phyloP scores from a whole-genome alignment of 2,797 vertebrate genomes.

The Eulemur coronatus region DNA sequence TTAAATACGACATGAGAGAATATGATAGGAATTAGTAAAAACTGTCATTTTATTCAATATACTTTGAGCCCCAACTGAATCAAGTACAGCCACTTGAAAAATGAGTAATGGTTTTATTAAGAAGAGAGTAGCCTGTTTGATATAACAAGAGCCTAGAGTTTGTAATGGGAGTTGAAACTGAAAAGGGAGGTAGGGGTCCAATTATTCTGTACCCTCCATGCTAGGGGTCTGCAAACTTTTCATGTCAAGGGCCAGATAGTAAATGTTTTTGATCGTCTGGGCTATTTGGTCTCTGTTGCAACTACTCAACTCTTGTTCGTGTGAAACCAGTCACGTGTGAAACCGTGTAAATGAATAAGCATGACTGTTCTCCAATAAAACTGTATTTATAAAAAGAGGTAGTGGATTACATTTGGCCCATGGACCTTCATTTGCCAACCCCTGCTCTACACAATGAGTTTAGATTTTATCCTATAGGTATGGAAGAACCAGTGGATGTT shows the following conservation, averaged over 20 bases:
- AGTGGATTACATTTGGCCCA: not conserved
- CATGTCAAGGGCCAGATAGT: not conserved
- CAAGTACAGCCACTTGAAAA: not conserved
- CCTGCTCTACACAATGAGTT: not conserved
- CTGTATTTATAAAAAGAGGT: not conserved
- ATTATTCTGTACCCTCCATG: not conserved
- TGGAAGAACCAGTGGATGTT: not conserved
- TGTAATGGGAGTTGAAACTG: not conserved
- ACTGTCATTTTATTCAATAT: not conserved
- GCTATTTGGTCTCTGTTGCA: not conserved
- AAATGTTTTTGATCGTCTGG: not conserved
- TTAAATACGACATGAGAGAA: conserved; percentile 9
- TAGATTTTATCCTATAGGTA: not conserved
- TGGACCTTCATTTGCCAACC: not conserved
- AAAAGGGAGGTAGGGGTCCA: not conserved
- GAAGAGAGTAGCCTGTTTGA: not conserved
- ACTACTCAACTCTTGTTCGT: not conserved
- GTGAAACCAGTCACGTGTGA: not conserved
- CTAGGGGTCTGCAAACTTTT: not conserved
- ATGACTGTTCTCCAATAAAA: conserved; percentile 18
- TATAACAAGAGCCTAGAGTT: not conserved
- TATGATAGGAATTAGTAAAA: not conserved
- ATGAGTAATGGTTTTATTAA: not conserved
- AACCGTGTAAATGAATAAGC: not conserved
- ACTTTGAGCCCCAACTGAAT: not conserved